Conservation (phyloP, 2,113 vertebrate genomes). For the Lynx canadensis region DNA sequence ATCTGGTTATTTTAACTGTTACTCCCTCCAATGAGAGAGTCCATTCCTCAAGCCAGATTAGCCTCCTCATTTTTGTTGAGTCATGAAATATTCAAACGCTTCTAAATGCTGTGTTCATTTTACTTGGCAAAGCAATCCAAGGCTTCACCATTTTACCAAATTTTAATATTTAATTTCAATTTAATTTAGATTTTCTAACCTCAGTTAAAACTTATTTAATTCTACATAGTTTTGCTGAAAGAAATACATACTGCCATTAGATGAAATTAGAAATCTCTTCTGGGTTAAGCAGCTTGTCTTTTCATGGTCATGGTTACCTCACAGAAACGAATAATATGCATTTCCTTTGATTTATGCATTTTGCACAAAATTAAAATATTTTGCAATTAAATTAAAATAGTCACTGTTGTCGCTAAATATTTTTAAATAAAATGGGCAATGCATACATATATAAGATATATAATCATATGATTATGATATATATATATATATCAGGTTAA, state of each 20-base stretch:
- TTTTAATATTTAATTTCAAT: neutral
- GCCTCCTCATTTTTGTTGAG: neutral
- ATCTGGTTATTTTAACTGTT: neutral
- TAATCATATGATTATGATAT: neutral
- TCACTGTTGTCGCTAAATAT: neutral
- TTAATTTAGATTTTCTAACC: neutral
- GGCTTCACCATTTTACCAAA: neutral
- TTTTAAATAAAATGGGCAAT: constrained; percentile 16
- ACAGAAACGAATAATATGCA: neutral
- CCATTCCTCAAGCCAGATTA: neutral
- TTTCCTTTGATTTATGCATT: neutral
- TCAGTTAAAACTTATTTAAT: neutral
- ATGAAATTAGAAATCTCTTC: neutral
- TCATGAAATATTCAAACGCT: neutral
- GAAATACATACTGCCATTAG: neutral
- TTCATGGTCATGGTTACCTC: neutral
- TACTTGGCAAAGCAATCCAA: neutral
- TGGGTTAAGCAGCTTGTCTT: neutral
- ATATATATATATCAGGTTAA: neutral
- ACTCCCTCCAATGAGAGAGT: neutral
- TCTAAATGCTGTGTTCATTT: neutral
- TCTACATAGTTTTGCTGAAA: neutral
- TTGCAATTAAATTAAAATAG: neutral
- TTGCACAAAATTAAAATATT: neutral
- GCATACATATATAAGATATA: neutral